These are phyloP conservation scores for Julus scandinavius DNA, from an alignment of 2,888 invertebrate species.

Conservation along the genomic window DNA sequence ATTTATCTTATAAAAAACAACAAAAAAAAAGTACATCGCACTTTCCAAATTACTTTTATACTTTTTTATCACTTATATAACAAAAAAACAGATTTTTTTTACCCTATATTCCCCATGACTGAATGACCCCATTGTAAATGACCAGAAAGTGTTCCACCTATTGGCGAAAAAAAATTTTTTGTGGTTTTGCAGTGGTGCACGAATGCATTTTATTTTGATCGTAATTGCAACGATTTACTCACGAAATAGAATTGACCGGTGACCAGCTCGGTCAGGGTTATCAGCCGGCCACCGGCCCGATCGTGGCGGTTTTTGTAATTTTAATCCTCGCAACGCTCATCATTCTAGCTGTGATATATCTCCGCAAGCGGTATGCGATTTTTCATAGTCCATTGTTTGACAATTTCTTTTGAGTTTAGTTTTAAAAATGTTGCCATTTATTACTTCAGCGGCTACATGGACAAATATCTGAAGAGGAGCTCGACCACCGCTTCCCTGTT, in stretches of 20 bases:
- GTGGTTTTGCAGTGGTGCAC: not conserved
- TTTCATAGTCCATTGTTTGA: not conserved
- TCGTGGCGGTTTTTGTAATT: conserved; percentile 55
- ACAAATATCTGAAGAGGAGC: not conserved
- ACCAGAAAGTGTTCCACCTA: too few species aligned
- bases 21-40: too few species aligned
- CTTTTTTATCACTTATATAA: too few species aligned
- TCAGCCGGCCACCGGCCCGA: not conserved
- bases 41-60: too few species aligned
- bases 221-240: not conserved
- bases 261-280: not conserved
- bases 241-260: not conserved
- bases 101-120: too few species aligned
- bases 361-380: not conserved
- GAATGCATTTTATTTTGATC: not conserved
- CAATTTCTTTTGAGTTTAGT: not conserved
- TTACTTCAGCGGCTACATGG: not conserved
- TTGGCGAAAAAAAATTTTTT: too few species aligned
- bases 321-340: not conserved
- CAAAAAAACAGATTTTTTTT: too few species aligned
- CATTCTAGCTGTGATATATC: conserved; percentile 5
- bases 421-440: not conserved
- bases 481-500: not conserved
- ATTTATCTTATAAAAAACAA: too few species aligned
- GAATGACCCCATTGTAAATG: too few species aligned